phyloP scores from a whole-genome alignment of 1,140 invertebrate genomes.

The Zaprionus ghesquierei region DNA sequence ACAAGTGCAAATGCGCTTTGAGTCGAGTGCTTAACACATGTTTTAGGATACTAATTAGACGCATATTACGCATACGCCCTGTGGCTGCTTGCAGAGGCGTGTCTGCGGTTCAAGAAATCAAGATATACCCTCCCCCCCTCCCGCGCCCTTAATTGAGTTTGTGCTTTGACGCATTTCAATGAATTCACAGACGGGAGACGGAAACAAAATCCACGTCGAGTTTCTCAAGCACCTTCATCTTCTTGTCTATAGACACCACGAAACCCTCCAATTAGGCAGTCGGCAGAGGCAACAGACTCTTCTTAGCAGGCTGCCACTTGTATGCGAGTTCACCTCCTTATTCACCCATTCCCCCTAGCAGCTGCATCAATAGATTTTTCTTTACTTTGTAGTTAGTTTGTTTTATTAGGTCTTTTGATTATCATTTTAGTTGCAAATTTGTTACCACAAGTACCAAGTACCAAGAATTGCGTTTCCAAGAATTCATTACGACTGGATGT shows the following conservation, averaged over 20 bases:
- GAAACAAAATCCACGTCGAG: not conserved
- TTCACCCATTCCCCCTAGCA: not conserved
- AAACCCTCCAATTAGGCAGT: not conserved
- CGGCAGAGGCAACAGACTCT: not conserved
- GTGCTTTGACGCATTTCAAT: constrained; percentile 4
- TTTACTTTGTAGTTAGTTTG: no score
- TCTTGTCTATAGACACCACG: not conserved
- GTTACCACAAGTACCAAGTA: not conserved
- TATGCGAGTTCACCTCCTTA: not conserved
- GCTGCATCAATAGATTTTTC: not conserved
- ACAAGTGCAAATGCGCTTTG: constrained; percentile 52
- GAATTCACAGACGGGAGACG: constrained; percentile 5
- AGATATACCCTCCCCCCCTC: not conserved
- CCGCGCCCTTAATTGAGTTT: constrained; percentile 18
- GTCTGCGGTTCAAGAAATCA: not conserved
- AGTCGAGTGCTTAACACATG: constrained; percentile 53
- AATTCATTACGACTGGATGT: no score
- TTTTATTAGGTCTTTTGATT: not conserved
- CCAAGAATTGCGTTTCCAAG: no score
- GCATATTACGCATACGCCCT: constrained; percentile 45
- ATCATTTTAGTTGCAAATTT: not conserved
- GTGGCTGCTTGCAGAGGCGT: not conserved
- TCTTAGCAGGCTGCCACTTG: not conserved
- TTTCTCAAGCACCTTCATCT: not conserved
- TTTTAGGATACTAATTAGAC: constrained; percentile 62